phyloP scores from a whole-genome alignment of 2,113 vertebrate species.

The Peromyscus polionotus region DNA sequence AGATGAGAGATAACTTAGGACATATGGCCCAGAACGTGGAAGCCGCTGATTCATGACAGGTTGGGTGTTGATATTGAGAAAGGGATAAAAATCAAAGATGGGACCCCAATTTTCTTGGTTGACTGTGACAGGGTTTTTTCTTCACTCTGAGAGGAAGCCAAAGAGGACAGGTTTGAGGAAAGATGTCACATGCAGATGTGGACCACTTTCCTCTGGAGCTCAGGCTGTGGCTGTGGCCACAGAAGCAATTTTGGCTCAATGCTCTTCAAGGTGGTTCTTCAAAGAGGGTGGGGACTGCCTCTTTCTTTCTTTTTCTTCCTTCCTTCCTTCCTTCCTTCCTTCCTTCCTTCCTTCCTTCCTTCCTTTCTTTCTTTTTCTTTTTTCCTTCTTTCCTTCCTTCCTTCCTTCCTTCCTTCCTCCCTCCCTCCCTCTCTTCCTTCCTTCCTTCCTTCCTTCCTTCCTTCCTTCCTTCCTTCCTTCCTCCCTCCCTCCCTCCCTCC shows the following conservation, averaged over 20 bases:
- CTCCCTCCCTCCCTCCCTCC: too few relatives aligned
- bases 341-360: not conserved
- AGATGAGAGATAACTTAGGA: not conserved
- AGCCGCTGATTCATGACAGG: not conserved
- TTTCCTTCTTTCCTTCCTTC: not conserved
- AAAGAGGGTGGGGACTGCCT: not conserved
- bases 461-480: too few relatives aligned
- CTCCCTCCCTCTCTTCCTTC: too few relatives aligned
- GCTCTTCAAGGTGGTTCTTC: not conserved
- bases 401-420: too few relatives aligned
- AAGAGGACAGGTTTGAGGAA: not conserved
- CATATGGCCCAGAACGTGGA: not conserved
- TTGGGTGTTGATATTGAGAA: not conserved
- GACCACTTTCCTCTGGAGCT: not conserved
- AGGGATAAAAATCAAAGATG: not conserved
- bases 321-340: too few relatives aligned
- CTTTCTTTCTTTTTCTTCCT: not conserved
- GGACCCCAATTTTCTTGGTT: not conserved
- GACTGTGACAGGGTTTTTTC: not conserved
- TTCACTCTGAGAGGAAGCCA: not conserved
- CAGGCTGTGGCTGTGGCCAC: not conserved
- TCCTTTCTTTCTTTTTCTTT: too few relatives aligned
- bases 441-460: too few relatives aligned
- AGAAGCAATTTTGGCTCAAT: not conserved
- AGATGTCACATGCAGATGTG: too few relatives aligned